Base-by-base conservation (phyloP, 2,113 vertebrate genomes). In the Nansenia antarctica region DNA sequence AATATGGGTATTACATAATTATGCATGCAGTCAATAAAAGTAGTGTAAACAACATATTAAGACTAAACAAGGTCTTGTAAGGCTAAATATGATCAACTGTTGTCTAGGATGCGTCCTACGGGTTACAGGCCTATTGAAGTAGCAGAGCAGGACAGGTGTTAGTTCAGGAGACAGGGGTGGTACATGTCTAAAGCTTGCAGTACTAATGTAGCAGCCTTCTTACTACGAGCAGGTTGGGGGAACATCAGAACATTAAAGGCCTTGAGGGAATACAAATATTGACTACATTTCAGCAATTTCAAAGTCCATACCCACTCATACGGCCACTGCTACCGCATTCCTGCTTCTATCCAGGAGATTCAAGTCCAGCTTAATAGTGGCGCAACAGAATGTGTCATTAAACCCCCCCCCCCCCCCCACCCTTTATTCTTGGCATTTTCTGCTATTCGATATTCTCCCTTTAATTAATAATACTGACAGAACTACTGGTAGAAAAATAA, bases 61-160 rank as follows among this genome's bases (percentile, higher is more conserved):
- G 90, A 91, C 90, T 91, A 92, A 88, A 87, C 75, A 63, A 90
- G 79, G 86, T 92, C 82, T 62, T 67, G 77, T 92, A 93, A 93
- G 91, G 91, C 91, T 91, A 92, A 84, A 87, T 72, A 87, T 87
- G 82, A 81, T 62, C 24, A 69, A 62, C 75, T 49, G n/a, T 70
- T 80, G 79, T 77, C 84, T 88, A 90, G 73, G 64, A 62, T 26
- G 63, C 52, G 62, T 71, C 47, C 79, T 82, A 81, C 26, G 74
- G 73, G 63, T 60, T 34, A 45, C 5, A 30, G 11, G 61, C 52
- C 62, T 67, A 62, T 26, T 49, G 45, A 34, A 74, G 70, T 68
- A 63, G 72, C 76, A 42, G 62, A 39, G 47, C 64, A 58, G 65
- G 37, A 54, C 47, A 39, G 27, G 66, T 62, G 58, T 20, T 53